Evolutionary conservation across 2,888 invertebrate genomes (phyloP), one percentile per base, ranked within the genome.

Genomic region (Chironomus riparius): DNA sequence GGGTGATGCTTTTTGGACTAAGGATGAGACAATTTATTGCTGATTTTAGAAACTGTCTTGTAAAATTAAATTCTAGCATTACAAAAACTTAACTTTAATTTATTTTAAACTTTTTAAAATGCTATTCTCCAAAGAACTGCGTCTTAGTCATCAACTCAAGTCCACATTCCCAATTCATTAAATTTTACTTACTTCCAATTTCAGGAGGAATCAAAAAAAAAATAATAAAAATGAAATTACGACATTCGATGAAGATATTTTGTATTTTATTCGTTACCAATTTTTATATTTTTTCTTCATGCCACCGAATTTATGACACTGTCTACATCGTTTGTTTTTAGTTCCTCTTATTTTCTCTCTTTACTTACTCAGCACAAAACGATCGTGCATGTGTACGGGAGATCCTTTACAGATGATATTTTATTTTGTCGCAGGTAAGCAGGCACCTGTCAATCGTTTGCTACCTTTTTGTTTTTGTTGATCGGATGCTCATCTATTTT

Each of bases 361-460:
- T 50, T 38, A 38, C 38, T 10, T 38, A 38, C 38, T 38, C 38
- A 38, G 38, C 38, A 38, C 38, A 38, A 38, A 38, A 38, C 38
- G 38, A 38, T 38, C 38, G 10, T 50, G n/a, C 15, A 50, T 50
- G 15, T 50, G 38, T 5, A 50, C 1, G 18, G 6, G 6, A 18
- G 56, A 56, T 56, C 56, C 56, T 56, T 56, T 38, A 38, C 38
- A 38, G 38, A 38, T 38, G 38, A 38, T 28, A 4, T 4, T 28
- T 38, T 56, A 18, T 56, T 56, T 56, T 56, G 56, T 18, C 56
- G 18, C 56, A 56, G 38, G 38, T 38, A 38, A 10, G 22, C 70
- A 50, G 22, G 24, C 72, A 72, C 72, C 72, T 72, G 72, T 72
- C 72, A 72, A 15, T 72, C 72, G 72, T 72, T 72, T 22, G 72